A percentile compares a stretch with the other conserved stretches of the same genome.
These are phyloP conservation scores for Cladopsammia gracilis DNA, from an alignment of 64 coral and sea anemone genomes.

Conservation along the genomic window DNA sequence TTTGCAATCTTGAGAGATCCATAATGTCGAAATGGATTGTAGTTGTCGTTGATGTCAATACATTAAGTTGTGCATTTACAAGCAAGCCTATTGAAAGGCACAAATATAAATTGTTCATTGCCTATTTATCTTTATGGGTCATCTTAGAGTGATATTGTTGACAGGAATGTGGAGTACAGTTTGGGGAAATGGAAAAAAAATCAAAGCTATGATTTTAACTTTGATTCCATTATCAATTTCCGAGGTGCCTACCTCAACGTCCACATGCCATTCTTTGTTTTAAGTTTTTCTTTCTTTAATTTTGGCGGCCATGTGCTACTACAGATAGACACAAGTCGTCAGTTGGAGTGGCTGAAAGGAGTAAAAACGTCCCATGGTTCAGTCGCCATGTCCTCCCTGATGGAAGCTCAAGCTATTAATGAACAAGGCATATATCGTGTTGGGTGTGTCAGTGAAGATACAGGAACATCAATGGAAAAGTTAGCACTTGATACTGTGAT, in stretches of 20 bases:
- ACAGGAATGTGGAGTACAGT: too few relatives aligned
- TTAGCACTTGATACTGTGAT: not conserved
- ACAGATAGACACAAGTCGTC: constrained; percentile 72
- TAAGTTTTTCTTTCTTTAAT: not conserved
- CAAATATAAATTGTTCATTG: too few relatives aligned
- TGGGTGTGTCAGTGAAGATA: constrained; percentile 30
- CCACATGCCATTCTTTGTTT: not conserved
- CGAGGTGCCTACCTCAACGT: not conserved
- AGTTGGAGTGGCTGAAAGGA: constrained; percentile 85
- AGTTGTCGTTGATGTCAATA: too few relatives aligned
- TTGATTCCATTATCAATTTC: too few relatives aligned
- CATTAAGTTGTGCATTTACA: too few relatives aligned
- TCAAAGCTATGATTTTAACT: too few relatives aligned
- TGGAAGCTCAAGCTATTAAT: constrained; percentile 78
- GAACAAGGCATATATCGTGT: constrained; percentile 57
- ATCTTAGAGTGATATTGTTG: too few relatives aligned
- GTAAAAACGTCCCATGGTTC: constrained; percentile 90
- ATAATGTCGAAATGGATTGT: too few relatives aligned
- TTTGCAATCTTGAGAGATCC: too few relatives aligned
- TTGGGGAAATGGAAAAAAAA: too few relatives aligned
- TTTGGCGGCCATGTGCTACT: not conserved
- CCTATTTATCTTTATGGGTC: too few relatives aligned
- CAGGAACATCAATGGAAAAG: not conserved
- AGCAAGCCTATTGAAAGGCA: too few relatives aligned
- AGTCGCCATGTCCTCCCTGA: constrained; percentile 74